Percentiles rank a stretch among this genome's conserved stretches.
Conservation (phyloP, 2,113 vertebrate genomes). For the Hylia prasina region DNA sequence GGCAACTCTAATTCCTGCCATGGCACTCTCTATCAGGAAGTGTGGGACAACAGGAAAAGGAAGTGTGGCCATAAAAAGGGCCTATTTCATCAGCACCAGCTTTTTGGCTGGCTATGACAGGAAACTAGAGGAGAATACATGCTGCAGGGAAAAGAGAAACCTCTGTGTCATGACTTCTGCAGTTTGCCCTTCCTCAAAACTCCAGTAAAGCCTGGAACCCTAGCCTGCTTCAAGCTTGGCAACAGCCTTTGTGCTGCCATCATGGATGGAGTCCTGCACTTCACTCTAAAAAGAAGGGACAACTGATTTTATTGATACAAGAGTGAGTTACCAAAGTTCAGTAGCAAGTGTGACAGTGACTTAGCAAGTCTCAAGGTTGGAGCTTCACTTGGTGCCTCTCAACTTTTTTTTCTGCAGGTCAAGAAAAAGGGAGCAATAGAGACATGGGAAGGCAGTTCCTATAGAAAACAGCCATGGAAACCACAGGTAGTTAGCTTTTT, state of each 20-base stretch:
- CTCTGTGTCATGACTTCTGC: background rate
- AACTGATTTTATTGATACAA: background rate
- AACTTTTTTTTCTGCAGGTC: background rate
- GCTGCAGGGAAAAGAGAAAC: background rate
- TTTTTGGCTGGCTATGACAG: background rate
- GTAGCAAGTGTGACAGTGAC: background rate
- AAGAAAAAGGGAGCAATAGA: background rate
- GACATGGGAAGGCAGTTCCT: background rate
- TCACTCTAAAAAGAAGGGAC: background rate
- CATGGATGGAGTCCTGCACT: background rate
- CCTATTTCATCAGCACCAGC: background rate
- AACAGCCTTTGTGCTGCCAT: background rate
- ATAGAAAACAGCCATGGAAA: background rate
- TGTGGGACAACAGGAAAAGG: background rate
- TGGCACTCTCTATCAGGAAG: background rate
- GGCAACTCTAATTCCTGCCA: background rate
- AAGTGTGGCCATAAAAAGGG: background rate
- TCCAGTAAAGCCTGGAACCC: background rate
- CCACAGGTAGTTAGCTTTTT: background rate
- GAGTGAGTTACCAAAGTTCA: background rate
- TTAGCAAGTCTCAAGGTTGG: background rate
- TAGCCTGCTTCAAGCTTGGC: background rate
- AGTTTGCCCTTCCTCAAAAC: background rate
- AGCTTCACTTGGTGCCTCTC: rapidly evolving
- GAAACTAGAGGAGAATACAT: background rate